Conservation (phyloP, 1,140 invertebrate genomes). For the Caenorhabditis latens region DNA sequence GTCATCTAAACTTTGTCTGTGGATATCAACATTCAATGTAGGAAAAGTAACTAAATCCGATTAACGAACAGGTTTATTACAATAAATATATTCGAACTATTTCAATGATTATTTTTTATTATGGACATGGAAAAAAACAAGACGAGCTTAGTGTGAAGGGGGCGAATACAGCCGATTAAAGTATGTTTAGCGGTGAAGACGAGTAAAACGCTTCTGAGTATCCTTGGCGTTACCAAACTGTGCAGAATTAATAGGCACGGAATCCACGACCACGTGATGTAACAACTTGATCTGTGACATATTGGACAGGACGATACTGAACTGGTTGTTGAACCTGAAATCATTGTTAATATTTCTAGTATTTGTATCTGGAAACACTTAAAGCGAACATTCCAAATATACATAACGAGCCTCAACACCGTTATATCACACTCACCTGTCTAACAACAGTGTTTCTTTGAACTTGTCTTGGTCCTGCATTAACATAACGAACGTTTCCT, state of each 20-base stretch:
- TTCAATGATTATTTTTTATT: not conserved
- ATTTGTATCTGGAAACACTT: too few relatives aligned
- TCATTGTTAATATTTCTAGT: not conserved
- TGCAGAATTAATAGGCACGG: not conserved
- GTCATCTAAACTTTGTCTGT: not conserved
- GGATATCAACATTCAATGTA: not conserved
- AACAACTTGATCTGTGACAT: constrained; percentile 30
- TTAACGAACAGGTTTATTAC: constrained; percentile 21
- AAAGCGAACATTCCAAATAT: too few relatives aligned
- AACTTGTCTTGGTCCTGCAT: constrained; percentile 5
- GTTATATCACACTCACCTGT: not conserved
- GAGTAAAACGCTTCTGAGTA: constrained; percentile 20
- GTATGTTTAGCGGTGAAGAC: not conserved
- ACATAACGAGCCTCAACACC: too few relatives aligned
- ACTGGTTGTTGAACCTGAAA: constrained; percentile 18
- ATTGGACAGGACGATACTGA: constrained; percentile 39
- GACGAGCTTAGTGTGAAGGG: not conserved
- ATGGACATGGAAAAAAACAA: not conserved
- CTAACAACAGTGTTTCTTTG: constrained; percentile 4
- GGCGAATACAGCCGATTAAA: not conserved
- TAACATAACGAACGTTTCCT: constrained; percentile 24
- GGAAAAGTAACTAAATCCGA: constrained; percentile 24
- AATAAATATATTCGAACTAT: not conserved
- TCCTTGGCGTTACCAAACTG: not conserved
- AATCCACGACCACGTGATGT: constrained; percentile 40